A percentile compares a stretch with the other conserved stretches of the same genome.
phyloP scores from a whole-genome alignment of 2,113 vertebrate genomes.

The Daboia siamensis region DNA sequence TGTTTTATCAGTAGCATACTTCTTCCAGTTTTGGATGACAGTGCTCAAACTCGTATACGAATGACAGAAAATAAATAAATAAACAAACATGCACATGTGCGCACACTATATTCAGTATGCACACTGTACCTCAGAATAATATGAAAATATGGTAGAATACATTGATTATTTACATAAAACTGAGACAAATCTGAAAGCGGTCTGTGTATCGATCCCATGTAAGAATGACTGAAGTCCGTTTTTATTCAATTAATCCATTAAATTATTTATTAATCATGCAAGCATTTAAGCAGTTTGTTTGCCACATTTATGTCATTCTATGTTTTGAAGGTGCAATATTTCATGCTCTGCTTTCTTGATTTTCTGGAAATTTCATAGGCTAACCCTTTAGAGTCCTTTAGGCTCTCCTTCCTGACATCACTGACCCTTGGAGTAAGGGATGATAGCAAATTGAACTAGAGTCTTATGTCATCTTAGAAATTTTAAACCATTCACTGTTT shows the following conservation, averaged over 20 bases:
- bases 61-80: background rate
- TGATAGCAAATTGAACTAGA: background rate
- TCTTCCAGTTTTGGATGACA: background rate
- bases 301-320: background rate
- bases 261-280: background rate
- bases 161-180: background rate
- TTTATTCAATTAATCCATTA: background rate
- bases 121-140: background rate
- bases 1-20: background rate
- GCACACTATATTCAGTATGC: background rate
- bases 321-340: background rate
- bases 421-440: background rate
- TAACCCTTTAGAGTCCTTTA: no score
- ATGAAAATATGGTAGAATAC: background rate
- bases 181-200: background rate
- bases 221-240: background rate
- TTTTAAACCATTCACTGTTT: background rate
- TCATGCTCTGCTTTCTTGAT: background rate
- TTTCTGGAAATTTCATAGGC: background rate
- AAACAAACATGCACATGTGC: background rate
- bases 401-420: background rate
- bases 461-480: background rate
- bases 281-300: background rate
- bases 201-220: background rate
- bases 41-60: background rate